Base-by-base conservation (phyloP, 2,113 vertebrate genomes). In the Lasiurus borealis region DNA sequence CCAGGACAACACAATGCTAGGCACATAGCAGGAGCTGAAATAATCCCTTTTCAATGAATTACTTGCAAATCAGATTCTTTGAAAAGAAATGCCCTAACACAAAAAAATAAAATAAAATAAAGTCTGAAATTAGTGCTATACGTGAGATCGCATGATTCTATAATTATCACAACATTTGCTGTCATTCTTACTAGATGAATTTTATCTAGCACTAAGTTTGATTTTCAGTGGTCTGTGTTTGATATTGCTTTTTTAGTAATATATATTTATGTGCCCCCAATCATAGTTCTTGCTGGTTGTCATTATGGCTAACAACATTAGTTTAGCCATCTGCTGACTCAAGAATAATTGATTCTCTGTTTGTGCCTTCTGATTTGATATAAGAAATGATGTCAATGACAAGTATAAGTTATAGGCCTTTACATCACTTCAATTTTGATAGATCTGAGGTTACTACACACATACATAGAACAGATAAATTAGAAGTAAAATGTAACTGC, bases 361-460 rank as follows among this genome's bases (percentile, higher is more conserved):
- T 80, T 46, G 31, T 11, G 50, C 11, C 23, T 92, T 72, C 15
- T 72, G 88, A 78, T 44, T 82, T 76, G 54, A 48, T n/a, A n/a
- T 77, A 84, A 77, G 72, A 95, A 93, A 85, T 40, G 27, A 88
- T 86, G 9, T 82, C 31, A 92, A 6, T 69, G 52, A 46, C 34
- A 40, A 75, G 2, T 84, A 11, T 40, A 86, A 62, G 36, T 80
- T 76, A 72, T 23, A 29, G 27, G 76, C 2, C 25, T 81, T 84
- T 84, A 29, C 15, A 88, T 44, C 66, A 85, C n/a, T 92, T 48
- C 66, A 85, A 21, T 95, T 83, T 94, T 72, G 75, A 29, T 88
- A 89, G 29, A 83, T 29, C 19, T n/a, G 75, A 50, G n/a, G 4
- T 23, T 77, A 31, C 5, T 72, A 82, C 16, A 50, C 48, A 86